Conservation (phyloP, 2,888 invertebrate species). For the Drosophila fungiperda region DNA sequence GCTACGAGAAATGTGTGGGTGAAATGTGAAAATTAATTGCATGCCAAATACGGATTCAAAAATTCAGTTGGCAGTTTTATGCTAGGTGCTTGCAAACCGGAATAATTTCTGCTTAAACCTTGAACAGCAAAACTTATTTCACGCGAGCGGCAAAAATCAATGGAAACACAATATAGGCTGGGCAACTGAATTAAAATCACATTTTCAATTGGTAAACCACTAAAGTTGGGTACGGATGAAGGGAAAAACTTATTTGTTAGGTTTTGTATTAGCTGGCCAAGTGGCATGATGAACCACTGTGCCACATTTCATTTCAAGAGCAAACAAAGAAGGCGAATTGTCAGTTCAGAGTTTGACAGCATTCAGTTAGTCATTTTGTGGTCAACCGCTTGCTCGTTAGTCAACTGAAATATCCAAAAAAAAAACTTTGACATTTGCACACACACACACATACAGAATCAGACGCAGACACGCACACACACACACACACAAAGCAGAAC, state of each 20-base stretch:
- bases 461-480: background rate
- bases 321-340: conserved; percentile 26
- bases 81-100: conserved; percentile 2
- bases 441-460: background rate
- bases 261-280: conserved; percentile 6
- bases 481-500: background rate
- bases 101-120: background rate
- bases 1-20: conserved; percentile 38
- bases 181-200: conserved; percentile 8
- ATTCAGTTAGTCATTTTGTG: conserved; percentile 58
- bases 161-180: background rate
- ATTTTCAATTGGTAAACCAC: conserved; percentile 1
- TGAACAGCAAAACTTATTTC: conserved; percentile 22
- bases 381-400: conserved; percentile 54
- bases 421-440: conserved; percentile 23
- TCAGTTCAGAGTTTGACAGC: conserved; percentile 23
- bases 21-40: conserved; percentile 38
- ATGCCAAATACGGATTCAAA: conserved; percentile 9
- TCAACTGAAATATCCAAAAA: conserved; percentile 42
- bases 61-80: background rate
- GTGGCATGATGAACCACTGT: conserved; percentile 19
- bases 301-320: conserved; percentile 23
- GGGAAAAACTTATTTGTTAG: background rate
- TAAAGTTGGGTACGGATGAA: background rate
- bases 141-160: background rate